A percentile compares a stretch with the other conserved stretches of the same genome.
phyloP scores from a whole-genome alignment of 2,797 vertebrate species.

The Gallinago solitaria region DNA sequence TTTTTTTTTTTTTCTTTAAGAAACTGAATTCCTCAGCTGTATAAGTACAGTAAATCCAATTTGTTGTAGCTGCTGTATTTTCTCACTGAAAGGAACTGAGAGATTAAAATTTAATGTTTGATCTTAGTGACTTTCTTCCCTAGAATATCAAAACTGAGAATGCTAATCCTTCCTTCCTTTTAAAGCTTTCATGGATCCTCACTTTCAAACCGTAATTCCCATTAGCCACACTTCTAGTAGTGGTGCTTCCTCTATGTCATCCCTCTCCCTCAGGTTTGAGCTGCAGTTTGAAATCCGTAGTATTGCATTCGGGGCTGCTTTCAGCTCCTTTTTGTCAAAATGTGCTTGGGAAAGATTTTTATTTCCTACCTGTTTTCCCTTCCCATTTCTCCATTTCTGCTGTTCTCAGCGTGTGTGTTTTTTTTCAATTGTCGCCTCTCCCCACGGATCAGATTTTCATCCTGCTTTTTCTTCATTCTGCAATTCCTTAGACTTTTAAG shows the following conservation, averaged over 20 bases:
- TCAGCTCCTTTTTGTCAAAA: not conserved
- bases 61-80: conserved; percentile 24
- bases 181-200: not conserved
- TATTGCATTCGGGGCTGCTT: not conserved
- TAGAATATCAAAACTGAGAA: not conserved
- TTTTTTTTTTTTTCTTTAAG: not conserved
- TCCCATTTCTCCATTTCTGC: not conserved
- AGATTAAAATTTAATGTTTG: conserved; percentile 9
- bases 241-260: not conserved
- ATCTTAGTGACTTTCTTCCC: conserved; percentile 2
- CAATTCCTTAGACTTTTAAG: not conserved
- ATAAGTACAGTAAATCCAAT: conserved; percentile 18
- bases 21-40: not conserved
- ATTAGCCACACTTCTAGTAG: not conserved
- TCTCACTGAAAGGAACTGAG: not conserved
- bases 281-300: not conserved
- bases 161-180: conserved; percentile 13
- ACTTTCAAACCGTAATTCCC: not conserved
- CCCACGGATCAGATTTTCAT: not conserved
- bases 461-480: not conserved
- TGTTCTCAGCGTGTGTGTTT: not conserved
- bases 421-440: no score
- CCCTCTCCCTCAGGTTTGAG: not conserved
- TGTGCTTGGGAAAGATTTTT: not conserved
- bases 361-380: not conserved